Conservation (phyloP, 2,888 invertebrate genomes). For the Resseliella maxima region DNA sequence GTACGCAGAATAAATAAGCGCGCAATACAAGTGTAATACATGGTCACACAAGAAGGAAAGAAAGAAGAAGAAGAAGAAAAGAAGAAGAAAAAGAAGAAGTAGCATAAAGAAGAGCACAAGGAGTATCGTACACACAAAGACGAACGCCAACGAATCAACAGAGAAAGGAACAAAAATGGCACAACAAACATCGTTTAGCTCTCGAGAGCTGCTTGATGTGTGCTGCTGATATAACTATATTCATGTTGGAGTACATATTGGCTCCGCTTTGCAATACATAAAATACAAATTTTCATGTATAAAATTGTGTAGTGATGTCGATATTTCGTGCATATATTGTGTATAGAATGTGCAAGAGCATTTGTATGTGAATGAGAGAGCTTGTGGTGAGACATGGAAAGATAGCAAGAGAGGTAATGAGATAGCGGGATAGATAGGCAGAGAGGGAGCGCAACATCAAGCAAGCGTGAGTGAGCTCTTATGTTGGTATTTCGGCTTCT, state of each 20-base stretch:
- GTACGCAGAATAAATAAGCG: constrained; percentile 44
- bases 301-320: constrained; percentile 31
- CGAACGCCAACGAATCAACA: background rate
- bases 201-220: background rate
- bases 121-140: constrained; percentile 10
- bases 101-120: background rate
- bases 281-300: constrained; percentile 34
- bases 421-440: background rate
- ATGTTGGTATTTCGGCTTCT: constrained; percentile 42
- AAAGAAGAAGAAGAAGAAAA: background rate
- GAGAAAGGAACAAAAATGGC: background rate
- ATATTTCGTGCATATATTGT: constrained; percentile 39
- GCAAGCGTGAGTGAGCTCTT: background rate
- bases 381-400: background rate
- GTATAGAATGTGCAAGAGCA: background rate
- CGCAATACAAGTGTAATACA: background rate
- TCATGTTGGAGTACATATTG: background rate
- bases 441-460: background rate
- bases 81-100: background rate
- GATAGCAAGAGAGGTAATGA: background rate
- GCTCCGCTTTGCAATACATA: constrained; percentile 32
- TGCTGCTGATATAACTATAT: background rate
- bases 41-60: background rate
- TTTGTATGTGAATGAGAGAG: constrained; percentile 6
- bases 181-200: constrained; percentile 21